Base-by-base conservation (phyloP, 2,113 vertebrate genomes). In the Urocolius indicus region DNA sequence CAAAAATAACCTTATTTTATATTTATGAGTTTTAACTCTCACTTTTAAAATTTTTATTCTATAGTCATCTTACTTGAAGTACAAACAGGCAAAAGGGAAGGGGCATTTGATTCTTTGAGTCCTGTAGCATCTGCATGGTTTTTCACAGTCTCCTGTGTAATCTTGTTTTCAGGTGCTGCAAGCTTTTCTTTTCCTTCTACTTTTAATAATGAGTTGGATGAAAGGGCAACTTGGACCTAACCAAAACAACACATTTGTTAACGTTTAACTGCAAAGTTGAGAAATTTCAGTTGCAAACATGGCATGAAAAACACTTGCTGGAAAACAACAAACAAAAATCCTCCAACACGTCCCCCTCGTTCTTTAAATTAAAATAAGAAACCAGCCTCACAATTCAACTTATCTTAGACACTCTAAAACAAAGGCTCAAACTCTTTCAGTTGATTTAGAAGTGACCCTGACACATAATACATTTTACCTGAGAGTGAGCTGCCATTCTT, bases 161-260 rank as follows among this genome's bases (percentile, higher is more conserved):
- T 79, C 84, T 94, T 92, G 66, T 97, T 96, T 72, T 98, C 98
- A 93, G 94, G 71, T 89, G 97, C 97, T 94, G 95, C 57, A 94
- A 93, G 94, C 78, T 98, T 98, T 86, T 93, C 93, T 96, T 97
- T 97, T 94, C 97, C 97, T 90, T 93, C 95, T 74, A 45, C 52
- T 95, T 97, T 95, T 85, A 91, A 68, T 36, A 94, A n/a, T 36
- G 82, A 87, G 74, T 72, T 90, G 81, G 84, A 96, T 34, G 96
- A 84, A 92, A 95, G 68, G 49, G 94, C 93, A 90, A 82, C 88
- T 66, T 91, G 98, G 83, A 98, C 95, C 98, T 98, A 96, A 73
- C 57, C 51, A 96, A 94, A 94, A 94, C 59, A 90, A 95, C 38
- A 54, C 22, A 93, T 57, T 61, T 65, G 58, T 93, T 95, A 89